Base-by-base conservation (phyloP, 2,113 vertebrate species). In the Anoura caudifer region DNA sequence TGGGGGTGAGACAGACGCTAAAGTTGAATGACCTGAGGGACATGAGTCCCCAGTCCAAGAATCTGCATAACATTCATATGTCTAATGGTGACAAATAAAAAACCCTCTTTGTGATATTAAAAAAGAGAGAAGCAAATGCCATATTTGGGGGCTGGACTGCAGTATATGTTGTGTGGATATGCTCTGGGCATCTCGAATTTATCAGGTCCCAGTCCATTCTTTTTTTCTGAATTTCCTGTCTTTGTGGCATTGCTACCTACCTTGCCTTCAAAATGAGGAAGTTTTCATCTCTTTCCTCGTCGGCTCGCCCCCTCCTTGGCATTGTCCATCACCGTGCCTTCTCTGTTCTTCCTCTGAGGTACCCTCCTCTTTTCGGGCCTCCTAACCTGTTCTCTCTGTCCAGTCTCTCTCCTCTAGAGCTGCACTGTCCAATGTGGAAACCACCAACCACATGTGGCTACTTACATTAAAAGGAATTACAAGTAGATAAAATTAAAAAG, bases 101-200 rank as follows among this genome's bases (percentile, higher is more conserved):
- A 28, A 63, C 11, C 61, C 28, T 63, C 26, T 31, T 14, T 31
- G 61, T 63, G 28, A 31, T 63, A 56, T 22, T 56, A 59, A 24
- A 59, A 59, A 26, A 59, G 9, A 26, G 56, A 59, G 11, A 59
- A 26, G 22, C 12, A 31, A 63, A 63, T 5, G 41, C 59, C 3
- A 5, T 36, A 4, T 63, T 4, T 24, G 65, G 36, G 72, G 33
- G 45, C 38, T 41, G 73, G 61, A 14, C 11, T 11, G 33, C 31
- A 2, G 16, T 16, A 2, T 28, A 8, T n/a, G 20, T 15, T 19
- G 10, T 16, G 45, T 45, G 33, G 47, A 6, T 38, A 15, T 17
- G 45, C 87, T 70, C 31, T 31, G 13, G 59, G 10, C 0, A 1
- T 14, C 11, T 41, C 33, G 1, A 0, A 4, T n/a, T 59, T 38